Percentiles rank a stretch among this genome's conserved stretches.
Conservation (phyloP, 2,888 invertebrate genomes). For the Ichneumon xanthorius region DNA sequence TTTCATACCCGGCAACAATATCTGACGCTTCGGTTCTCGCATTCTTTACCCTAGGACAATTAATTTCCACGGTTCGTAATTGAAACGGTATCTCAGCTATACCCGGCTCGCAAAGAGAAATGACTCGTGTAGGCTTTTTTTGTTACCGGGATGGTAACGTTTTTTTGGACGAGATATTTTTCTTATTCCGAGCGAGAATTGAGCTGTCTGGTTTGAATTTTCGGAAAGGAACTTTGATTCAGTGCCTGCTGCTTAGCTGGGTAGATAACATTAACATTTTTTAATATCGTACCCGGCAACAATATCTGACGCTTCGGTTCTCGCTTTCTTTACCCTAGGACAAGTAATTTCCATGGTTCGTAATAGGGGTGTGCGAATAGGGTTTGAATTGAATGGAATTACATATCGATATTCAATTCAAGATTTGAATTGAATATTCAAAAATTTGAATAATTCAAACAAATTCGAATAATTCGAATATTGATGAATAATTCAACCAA, state of each 20-base stretch:
- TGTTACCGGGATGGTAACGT: neutral
- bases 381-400: too few relatives aligned
- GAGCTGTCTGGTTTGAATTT: neutral
- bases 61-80: slow-evolving; percentile 13
- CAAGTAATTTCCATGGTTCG: slow-evolving; percentile 11
- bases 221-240: neutral
- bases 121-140: neutral
- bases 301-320: neutral
- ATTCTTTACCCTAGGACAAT: neutral
- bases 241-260: neutral
- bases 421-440: too few relatives aligned
- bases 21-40: neutral
- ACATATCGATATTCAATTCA: too few relatives aligned
- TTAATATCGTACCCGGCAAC: neutral
- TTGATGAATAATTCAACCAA: too few relatives aligned
- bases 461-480: too few relatives aligned
- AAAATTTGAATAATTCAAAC: too few relatives aligned
- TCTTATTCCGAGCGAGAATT: neutral
- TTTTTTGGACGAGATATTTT: neutral
- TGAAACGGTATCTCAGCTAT: slow-evolving; percentile 2
- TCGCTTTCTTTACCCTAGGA: neutral
- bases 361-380: too few relatives aligned
- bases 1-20: neutral
- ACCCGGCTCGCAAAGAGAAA: neutral
- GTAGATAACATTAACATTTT: neutral